Evolutionary conservation across 2,888 invertebrate genomes (phyloP), one percentile per base, ranked within the genome.

Genomic region (Ornithoptera priamus): DNA sequence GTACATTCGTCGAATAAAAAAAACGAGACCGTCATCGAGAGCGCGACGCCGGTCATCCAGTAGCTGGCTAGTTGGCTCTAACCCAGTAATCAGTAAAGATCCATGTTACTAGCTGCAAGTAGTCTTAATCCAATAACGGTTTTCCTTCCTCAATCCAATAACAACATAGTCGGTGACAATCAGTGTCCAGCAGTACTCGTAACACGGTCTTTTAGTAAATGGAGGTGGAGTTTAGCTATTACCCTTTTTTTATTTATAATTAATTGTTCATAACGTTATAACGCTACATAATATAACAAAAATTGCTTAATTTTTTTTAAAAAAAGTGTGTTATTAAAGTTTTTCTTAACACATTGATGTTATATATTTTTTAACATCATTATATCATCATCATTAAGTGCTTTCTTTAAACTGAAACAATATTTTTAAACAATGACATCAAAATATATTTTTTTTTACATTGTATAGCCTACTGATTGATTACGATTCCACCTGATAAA

Each of bases 91-190:
- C 46, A 46, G 46, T 7, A 50, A 67, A 42, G 64, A 64, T 64
- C 53, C 53, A 60, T 12, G 56, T 39, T 24, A 64, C 39, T 53
- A 53, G 63, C 53, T 53, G 59, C 58, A 39, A 60, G 60, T 46
- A 24, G 53, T 56, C 36, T 59, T 59, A 68, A 63, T 68, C 68
- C 68, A 68, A 68, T 68, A 63, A 68, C 7, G 53, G 60, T 64
- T 60, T 68, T 68, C 68, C 50, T 68, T 68, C 60, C 64, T 64
- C 68, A 64, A 68, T 68, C 68, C 64, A 68, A 68, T 64, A 68
- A 68, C 60, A 53, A 58, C 59, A 53, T 46, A 36, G 59, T 39
- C 60, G 59, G 64, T 60, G 59, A 64, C 60, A 59, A 60, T 64
- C 68, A 60, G 53, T 64, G 56, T 56, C 64, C 50, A 24, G 36